Evolutionary conservation across 2,888 invertebrate genomes (phyloP).

Genomic region (Zaprionus bogoriensis): DNA sequence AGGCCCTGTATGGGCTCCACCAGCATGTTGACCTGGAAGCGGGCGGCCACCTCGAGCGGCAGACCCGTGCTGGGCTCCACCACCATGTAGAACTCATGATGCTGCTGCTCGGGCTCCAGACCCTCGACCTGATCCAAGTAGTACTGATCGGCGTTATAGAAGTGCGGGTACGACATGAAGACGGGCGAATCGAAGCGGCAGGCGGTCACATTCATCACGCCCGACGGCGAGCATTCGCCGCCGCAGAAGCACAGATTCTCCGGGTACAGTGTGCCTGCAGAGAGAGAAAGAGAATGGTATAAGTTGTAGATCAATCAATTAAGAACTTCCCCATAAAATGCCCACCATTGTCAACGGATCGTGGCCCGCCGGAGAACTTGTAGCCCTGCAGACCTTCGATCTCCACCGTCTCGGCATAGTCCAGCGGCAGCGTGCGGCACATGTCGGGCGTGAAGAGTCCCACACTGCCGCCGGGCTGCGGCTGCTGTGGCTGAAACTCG

Average conservation of each 20-base stretch:
- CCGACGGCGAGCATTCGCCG: slow-evolving; percentile 88
- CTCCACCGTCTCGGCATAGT: slow-evolving; percentile 85
- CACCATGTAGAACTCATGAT: slow-evolving; percentile 90
- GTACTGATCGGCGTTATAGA: slow-evolving; percentile 88
- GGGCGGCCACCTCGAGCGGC: slow-evolving; percentile 89
- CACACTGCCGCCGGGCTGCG: slow-evolving; percentile 85
- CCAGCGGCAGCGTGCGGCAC: slow-evolving; percentile 87
- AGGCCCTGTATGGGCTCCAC: slow-evolving; percentile 86
- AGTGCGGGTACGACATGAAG: slow-evolving; percentile 93
- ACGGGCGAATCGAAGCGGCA: slow-evolving; percentile 92
- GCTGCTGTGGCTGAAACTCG: slow-evolving; percentile 89
- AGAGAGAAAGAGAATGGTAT: too few species aligned
- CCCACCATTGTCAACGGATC: slow-evolving; percentile 88
- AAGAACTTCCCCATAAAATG: too few species aligned
- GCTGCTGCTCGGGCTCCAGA: slow-evolving; percentile 85
- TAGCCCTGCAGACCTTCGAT: slow-evolving; percentile 86
- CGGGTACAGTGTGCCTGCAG: slow-evolving; percentile 85
- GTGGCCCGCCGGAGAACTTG: slow-evolving; percentile 86
- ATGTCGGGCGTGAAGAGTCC: slow-evolving; percentile 89
- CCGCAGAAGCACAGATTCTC: slow-evolving; percentile 89
- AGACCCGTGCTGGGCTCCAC: slow-evolving; percentile 90
- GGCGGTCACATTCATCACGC: slow-evolving; percentile 90
- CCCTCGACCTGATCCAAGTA: slow-evolving; percentile 87
- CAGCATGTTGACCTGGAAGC: slow-evolving; percentile 91
- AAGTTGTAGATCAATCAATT: too few species aligned